Evolutionary conservation across 2,888 invertebrate species (phyloP), one percentile per base, ranked within the genome.

Genomic region (Macaria notata): DNA sequence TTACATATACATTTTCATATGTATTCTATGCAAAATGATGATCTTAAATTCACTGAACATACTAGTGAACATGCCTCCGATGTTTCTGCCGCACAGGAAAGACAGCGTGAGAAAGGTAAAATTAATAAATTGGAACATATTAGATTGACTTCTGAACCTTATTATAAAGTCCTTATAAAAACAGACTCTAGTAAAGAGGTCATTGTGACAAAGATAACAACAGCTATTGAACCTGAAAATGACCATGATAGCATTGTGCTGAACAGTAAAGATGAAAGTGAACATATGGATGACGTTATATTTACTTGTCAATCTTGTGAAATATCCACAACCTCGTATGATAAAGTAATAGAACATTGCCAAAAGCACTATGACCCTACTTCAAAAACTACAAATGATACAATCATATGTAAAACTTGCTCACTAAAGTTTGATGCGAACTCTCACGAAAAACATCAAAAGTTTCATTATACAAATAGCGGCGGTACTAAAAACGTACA

Each of bases 301-400:
- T 87, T 76, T 61, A 71, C 62, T 38, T 88, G 87, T 68, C 73
- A 72, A 60, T 73, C 67, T 64, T 88, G 87, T 67, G 59, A 65
- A 43, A 48, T 78, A 55, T 69, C 76, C 58, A 59, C 85, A 46
- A 70, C 77, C 61, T 65, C 68, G 8, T 88, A 85, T 63, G 85
- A 86, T 62, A 74, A 75, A 66, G 81, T 79, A 36, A 69, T 88
- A 39, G 73, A 80, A 60, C 88, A 88, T 72, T 84, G 85, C 63
- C 87, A 86, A 51, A 66, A 70, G 30, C 86, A 88, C 69, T 79
- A 72, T 53, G 66, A 68, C 58, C 61, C 56, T 43, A 59, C 65
- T 39, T 54, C 19, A 19, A 19, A 19, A 19, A 19, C 49, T n/a
- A 36, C 62, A 54, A 59, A 8, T 19, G 2, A 19, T 64, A 9